These are phyloP conservation scores for Chrysolina haemoptera DNA, from an alignment of 2,888 invertebrate species.

Conservation along the genomic window DNA sequence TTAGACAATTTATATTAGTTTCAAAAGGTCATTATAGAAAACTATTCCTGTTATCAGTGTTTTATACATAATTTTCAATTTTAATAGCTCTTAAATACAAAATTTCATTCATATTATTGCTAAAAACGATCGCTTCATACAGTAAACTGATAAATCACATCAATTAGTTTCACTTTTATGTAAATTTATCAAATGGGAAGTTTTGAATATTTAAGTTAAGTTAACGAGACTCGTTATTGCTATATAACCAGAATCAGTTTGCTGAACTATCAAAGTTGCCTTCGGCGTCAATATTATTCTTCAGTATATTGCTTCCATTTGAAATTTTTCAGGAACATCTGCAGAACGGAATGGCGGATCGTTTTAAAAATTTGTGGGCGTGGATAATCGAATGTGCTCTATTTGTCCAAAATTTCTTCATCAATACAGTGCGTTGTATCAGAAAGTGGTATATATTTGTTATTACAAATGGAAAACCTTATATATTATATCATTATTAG, in stretches of 20 bases:
- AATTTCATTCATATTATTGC: conserved; percentile 22
- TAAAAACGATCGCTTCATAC: conserved; percentile 29
- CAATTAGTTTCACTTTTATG: conserved; percentile 41
- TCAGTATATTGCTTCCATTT: background rate
- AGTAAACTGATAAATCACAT: conserved; percentile 37
- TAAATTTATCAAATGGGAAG: conserved; percentile 35
- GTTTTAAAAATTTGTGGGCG: no score
- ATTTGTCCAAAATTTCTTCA: no score
- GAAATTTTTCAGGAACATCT: no score
- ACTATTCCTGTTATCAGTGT: conserved; percentile 33
- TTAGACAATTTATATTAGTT: conserved; percentile 28
- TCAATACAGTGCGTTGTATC: no score
- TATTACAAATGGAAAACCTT: no score
- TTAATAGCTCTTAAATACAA: conserved; percentile 29
- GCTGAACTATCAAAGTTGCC: background rate
- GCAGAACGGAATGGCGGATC: no score
- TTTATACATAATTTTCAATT: conserved; percentile 34
- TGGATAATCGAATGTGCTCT: no score
- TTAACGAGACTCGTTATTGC: background rate
- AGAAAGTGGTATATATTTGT: no score
- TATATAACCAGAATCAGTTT: background rate
- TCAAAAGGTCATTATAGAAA: conserved; percentile 18
- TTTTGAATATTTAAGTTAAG: conserved; percentile 22
- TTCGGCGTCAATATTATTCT: background rate
- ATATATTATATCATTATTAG: no score